Evolutionary conservation across 2,113 vertebrate species (phyloP).

Genomic region (Hydrochoerus hydrochaeris): DNA sequence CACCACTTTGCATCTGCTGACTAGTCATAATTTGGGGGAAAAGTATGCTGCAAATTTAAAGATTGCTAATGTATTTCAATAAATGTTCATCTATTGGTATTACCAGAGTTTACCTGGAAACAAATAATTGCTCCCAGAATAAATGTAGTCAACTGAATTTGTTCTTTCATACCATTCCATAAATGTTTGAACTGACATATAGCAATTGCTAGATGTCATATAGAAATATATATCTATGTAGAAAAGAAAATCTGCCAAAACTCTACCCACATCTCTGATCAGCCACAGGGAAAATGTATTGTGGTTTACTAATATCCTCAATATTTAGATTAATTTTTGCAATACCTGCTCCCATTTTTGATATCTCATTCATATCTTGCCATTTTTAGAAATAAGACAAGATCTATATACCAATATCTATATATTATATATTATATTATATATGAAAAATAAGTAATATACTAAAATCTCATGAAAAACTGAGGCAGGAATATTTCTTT

Average conservation of each 20-base stretch:
- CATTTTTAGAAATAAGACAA: background rate
- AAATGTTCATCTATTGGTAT: background rate
- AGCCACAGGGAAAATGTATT: background rate
- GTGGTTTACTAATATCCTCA: background rate
- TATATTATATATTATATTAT: no score
- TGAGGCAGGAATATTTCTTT: background rate
- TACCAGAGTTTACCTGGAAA: background rate
- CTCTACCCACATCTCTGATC: background rate
- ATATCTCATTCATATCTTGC: background rate
- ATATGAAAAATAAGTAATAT: background rate
- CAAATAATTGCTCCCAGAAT: background rate
- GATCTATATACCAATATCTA: no score
- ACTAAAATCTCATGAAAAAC: background rate
- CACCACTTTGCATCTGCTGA: background rate
- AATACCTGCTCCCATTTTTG: background rate
- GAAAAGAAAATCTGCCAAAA: background rate
- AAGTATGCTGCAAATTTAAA: background rate
- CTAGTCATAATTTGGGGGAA: background rate
- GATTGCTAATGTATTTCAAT: background rate
- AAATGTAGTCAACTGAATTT: background rate
- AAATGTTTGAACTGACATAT: background rate
- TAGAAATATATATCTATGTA: background rate
- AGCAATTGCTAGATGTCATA: background rate
- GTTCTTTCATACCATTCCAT: background rate
- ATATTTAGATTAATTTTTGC: background rate